Percentiles rank a stretch among this genome's conserved stretches.
Evolutionary conservation across 2,797 vertebrate genomes (phyloP).

Genomic region (Labroides dimidiatus): DNA sequence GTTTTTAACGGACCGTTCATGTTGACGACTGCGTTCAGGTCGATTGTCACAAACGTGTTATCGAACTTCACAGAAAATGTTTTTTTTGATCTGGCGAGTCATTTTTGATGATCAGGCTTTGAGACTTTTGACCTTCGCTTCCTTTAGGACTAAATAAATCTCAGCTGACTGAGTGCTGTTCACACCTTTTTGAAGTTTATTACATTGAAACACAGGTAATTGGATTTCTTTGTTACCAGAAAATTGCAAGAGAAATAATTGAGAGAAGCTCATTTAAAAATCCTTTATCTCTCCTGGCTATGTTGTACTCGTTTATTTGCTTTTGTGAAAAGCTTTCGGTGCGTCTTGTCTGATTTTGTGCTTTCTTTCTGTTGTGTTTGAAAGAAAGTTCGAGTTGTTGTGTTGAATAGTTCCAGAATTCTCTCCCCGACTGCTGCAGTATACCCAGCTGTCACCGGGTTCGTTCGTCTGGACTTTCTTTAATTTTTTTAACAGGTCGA

Average conservation of each 20-base stretch:
- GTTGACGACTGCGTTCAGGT: not conserved
- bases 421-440: conserved; percentile 5
- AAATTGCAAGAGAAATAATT: conserved; percentile 22
- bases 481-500: conserved; percentile 28
- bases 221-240: conserved; percentile 39
- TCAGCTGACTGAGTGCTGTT: conserved; percentile 19
- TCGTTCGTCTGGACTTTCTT: conserved; percentile 33
- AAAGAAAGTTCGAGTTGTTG: conserved; percentile 5
- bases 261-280: not conserved
- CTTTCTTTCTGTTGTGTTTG: conserved; percentile 6
- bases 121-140: conserved; percentile 44
- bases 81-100: not conserved
- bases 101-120: conserved; percentile 20
- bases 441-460: not conserved
- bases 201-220: conserved; percentile 28
- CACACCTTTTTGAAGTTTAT: conserved; percentile 30
- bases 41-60: not conserved
- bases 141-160: conserved; percentile 42
- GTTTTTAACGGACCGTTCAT: not conserved
- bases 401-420: conserved; percentile 6
- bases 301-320: conserved; percentile 13
- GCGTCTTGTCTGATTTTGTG: not conserved
- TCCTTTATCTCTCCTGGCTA: not conserved
- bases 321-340: conserved; percentile 19
- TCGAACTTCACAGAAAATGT: too few species aligned